Conservation (phyloP, 2,797 vertebrate genomes). For the Artibeus jamaicensis region DNA sequence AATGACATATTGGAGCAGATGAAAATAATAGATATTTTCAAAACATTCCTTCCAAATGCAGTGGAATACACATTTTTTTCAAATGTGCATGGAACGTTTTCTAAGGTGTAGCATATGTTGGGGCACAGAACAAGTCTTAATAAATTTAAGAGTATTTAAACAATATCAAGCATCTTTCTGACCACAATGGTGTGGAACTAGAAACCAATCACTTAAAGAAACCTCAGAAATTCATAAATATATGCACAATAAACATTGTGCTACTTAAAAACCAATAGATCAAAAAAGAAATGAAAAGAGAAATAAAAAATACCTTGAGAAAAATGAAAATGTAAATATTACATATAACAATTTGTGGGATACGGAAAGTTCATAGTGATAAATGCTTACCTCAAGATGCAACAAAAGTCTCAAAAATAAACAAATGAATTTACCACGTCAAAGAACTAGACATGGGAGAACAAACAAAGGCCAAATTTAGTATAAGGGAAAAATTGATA, state of each 20-base stretch:
- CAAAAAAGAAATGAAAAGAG: not conserved
- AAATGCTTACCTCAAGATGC: not conserved
- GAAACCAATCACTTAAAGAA: not conserved
- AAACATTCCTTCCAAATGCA: not conserved
- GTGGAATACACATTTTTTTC: not conserved
- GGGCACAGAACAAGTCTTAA: not conserved
- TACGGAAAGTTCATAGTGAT: not conserved
- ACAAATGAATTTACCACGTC: not conserved
- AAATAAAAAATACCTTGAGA: not conserved
- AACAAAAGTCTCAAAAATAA: not conserved
- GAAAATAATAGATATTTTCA: not conserved
- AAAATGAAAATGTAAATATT: not conserved
- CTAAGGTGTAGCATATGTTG: not conserved
- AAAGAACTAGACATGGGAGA: not conserved
- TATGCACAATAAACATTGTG: not conserved
- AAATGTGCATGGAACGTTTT: not conserved
- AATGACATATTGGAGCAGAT: not conserved
- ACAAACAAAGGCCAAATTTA: not conserved
- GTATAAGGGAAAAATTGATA: not conserved
- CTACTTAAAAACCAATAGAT: not conserved
- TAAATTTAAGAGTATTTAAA: not conserved
- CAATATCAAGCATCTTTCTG: not conserved
- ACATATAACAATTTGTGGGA: not conserved
- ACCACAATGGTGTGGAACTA: not conserved
- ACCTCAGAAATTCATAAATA: not conserved